Base-by-base conservation (phyloP, 2,113 vertebrate species). In the Australoheros scitulus region DNA sequence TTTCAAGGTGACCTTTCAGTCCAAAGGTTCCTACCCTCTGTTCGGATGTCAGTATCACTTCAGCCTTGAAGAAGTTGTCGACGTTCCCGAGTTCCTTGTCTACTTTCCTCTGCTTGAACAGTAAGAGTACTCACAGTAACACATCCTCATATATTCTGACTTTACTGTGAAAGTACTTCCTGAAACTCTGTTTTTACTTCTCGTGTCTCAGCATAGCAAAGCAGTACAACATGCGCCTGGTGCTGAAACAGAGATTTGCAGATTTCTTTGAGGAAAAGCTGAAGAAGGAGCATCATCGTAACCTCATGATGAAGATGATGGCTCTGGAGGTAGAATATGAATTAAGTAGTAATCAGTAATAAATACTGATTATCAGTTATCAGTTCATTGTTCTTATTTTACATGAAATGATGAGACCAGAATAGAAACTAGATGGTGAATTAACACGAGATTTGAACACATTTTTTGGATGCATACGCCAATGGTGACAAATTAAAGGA, bases 31-130 rank as follows among this genome's bases (percentile, higher is more conserved):
- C 5, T 99, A 98, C 74, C 96, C 98, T 5, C 95, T 99, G 81
- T 99, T 99, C 79, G 97, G 98, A 79, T 99, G 98, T 93, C 97
- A 98, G 92, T 99, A 99, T 81, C 96, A 99, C 92, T 99, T 99
- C 92, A 97, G 95, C 89, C 95, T 99, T 41, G 97, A 99, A 94
- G 97, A 96, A 24, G 98, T 99, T 2, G 98, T 99, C 77, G 93
- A 99, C 79, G 97, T 99, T 3, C 98, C 98, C 0, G 98, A 99
- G 92, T 99, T 99, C 91, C 95, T 99, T 65, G 98, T 99, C 81
- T 99, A 99, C 91, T 99, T 99, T 86, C 98, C 98, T 2, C 94
- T 99, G 24, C 91, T 99, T 29, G 96, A 96, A 90, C 97, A 97
- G 98, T 99, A 95, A 97, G 98, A 61, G 18, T 55, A 5, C 22